Base-by-base conservation (phyloP, 2,888 invertebrate species). In the Andrena bicolor region DNA sequence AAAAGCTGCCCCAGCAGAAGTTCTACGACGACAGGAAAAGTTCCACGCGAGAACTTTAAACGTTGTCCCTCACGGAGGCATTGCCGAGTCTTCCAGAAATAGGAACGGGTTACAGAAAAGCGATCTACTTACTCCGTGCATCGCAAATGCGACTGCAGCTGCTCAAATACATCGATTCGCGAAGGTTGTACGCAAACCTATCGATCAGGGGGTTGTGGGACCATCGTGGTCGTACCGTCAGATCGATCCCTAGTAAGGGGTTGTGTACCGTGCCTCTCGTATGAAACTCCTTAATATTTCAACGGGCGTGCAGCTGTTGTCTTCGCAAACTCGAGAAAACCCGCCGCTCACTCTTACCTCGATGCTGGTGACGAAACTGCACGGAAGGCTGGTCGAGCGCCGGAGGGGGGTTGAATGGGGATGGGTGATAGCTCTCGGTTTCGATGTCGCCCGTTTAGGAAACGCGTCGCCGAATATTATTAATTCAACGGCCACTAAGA, bases 271-370 rank as follows among this genome's bases (percentile, higher is more conserved):
- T 79, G 74, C 70, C 80, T 76, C 82, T 82, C 80, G 61, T 82
- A 78, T 68, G 80, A 71, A 79, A 60, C 88, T 83, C 74, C 80
- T 91, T 80, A 91, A 91, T 91, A 91, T 90, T 91, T 90, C 81
- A 91, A 65, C 77, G 76, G 74, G 61, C 86, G 81, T 81, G 86
- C 91, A 91, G 91, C 91, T 91, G 91, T 91, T 90, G 90, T 90
- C 88, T 91, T 90, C 91, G 89, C 90, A 87, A 89, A 89, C 89
- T 89, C 84, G 86, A 83, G 86, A 87, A 87, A 86, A 86, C 73
- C 75, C 63, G 53, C 30, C 32, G 63, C 68, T 69, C 60, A 51
- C 68, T 85, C 82, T 73, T 63, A 80, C 64, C 35, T 56, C 60
- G 70, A 48, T 35, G 35, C 64, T 76, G 65, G 53, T 61, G 78